Conservation (phyloP, 2,113 vertebrate genomes). For the Burhinus bistriatus region DNA sequence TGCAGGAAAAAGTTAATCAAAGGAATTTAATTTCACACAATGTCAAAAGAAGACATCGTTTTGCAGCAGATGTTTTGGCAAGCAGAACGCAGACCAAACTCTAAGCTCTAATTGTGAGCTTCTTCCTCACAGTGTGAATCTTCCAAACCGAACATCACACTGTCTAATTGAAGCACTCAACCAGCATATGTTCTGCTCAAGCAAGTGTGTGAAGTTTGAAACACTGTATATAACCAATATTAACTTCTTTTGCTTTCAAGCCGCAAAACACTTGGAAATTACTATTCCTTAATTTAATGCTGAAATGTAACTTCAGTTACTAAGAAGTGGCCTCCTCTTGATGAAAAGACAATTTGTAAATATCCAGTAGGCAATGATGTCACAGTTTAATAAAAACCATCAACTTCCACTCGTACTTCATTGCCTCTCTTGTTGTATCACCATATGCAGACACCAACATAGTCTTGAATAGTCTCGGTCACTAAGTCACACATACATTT, state of each 20-base stretch:
- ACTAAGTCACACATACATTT: not conserved
- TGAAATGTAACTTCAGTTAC: not conserved
- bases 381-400: not conserved
- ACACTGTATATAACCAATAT: not conserved
- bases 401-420: not conserved
- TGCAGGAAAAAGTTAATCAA: not conserved
- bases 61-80: slow-evolving; percentile 11
- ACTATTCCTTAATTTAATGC: not conserved
- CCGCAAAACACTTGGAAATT: not conserved
- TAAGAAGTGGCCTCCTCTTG: not conserved
- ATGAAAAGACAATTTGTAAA: not conserved
- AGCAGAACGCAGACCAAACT: not conserved
- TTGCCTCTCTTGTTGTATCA: not conserved
- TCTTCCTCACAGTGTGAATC: not conserved
- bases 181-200: not conserved
- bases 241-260: slow-evolving; percentile 20
- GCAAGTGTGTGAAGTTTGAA: not conserved
- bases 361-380: not conserved
- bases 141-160: not conserved
- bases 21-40: not conserved
- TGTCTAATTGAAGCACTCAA: slow-evolving; percentile 27
- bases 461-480: not conserved
- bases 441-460: not conserved
- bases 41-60: not conserved
- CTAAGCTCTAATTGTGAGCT: not conserved